phyloP scores from a whole-genome alignment of 2,113 vertebrate genomes.

The Gopherus evgoodei region DNA sequence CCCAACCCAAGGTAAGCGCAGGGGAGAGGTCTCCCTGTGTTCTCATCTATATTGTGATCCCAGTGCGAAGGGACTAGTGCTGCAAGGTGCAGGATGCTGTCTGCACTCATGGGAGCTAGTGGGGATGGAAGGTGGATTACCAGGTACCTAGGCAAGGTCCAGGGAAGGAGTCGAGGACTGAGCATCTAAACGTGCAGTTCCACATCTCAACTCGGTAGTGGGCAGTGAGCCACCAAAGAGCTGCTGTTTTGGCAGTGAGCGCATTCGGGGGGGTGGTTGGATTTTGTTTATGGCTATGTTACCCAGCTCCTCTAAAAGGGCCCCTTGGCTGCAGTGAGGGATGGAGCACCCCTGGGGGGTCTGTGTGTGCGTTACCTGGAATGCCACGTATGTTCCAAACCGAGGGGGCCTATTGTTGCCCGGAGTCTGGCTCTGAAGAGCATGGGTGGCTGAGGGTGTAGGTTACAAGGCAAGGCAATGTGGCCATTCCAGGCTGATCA shows the following conservation, averaged over 20 bases:
- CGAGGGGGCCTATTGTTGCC: not conserved
- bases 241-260: not conserved
- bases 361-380: not conserved
- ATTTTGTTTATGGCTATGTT: fast-evolving
- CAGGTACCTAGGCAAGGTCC: not conserved
- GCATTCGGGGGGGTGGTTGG: fast-evolving
- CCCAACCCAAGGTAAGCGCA: not conserved
- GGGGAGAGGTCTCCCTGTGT: not conserved
- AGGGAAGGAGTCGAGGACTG: not conserved
- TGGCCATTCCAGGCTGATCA: not conserved
- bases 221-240: not conserved
- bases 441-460: not conserved
- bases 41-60: not conserved
- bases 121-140: fast-evolving
- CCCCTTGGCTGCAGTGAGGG: fast-evolving
- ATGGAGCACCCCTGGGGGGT: fast-evolving
- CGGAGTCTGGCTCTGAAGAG: not conserved
- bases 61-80: not conserved
- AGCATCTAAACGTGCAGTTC: not conserved
- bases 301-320: not conserved
- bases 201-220: not conserved
- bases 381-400: not conserved
- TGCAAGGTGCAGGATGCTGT: fast-evolving
- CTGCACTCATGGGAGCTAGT: not conserved
- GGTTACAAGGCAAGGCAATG: fast-evolving